phyloP scores from a whole-genome alignment of 2,113 vertebrate species.

The Hassar affinis region DNA sequence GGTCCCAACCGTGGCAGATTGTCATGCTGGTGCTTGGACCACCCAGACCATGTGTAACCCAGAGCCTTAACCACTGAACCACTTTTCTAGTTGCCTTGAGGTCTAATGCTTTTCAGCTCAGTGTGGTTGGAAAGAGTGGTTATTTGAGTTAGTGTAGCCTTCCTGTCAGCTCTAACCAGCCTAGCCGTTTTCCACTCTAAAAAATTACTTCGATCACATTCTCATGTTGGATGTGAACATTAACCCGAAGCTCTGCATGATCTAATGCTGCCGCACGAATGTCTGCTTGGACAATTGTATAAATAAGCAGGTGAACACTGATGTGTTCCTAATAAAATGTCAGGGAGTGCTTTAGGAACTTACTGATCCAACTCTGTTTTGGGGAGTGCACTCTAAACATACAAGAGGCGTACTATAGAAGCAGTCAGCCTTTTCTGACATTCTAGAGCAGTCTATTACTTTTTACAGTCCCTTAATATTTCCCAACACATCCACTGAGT shows the following conservation, averaged over 20 bases:
- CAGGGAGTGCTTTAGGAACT: background rate
- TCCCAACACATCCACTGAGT: background rate
- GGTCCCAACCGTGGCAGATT: no score
- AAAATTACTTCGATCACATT: background rate
- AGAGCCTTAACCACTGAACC: no score
- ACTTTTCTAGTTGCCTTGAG: background rate
- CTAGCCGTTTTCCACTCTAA: background rate
- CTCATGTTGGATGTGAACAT: background rate
- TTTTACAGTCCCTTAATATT: conserved; percentile 13
- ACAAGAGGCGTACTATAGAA: background rate
- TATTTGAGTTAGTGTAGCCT: background rate
- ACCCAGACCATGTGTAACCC: background rate
- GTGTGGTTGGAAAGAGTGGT: background rate
- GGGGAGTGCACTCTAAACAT: background rate
- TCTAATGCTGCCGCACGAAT: background rate
- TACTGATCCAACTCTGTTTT: background rate
- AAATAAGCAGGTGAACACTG: background rate
- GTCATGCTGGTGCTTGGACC: no score
- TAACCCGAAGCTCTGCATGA: background rate
- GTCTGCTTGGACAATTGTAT: background rate
- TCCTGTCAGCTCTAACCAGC: background rate
- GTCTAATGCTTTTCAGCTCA: background rate
- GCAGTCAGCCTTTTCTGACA: background rate
- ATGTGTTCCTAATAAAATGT: background rate
- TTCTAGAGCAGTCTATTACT: background rate